Evolutionary conservation across 30 jellyfish, hydroid and myxozoan species (phyloP).

Genomic region (Aurelia sp.): DNA sequence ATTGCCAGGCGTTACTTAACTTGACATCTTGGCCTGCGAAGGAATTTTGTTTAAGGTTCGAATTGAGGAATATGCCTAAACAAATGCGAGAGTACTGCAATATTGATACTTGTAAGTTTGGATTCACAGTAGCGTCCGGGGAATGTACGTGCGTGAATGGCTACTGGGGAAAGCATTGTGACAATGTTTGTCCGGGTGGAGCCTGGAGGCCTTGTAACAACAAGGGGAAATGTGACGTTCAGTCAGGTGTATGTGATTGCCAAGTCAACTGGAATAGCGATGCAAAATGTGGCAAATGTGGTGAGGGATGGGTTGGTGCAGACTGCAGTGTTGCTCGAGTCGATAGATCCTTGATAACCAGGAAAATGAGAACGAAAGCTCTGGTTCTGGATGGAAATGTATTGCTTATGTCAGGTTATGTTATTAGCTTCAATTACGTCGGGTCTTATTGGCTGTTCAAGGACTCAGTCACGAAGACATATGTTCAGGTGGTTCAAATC

Average conservation of each 20-base stretch:
- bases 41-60: conserved; percentile 10
- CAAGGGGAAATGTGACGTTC: conserved; percentile 33
- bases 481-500: conserved; percentile 16
- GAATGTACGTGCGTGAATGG: conserved; percentile 42
- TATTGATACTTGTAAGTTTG: conserved; percentile 11
- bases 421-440: conserved; percentile 16
- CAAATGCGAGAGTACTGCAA: conserved; percentile 38
- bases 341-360: not conserved
- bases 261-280: conserved; percentile 58
- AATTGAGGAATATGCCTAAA: conserved; percentile 3
- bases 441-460: conserved; percentile 38
- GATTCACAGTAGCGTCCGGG: not conserved
- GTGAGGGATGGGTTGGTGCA: conserved; percentile 58
- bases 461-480: not conserved
- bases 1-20: conserved; percentile 29
- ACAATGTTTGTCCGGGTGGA: conserved; percentile 74
- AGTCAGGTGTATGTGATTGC: conserved; percentile 43
- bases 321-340: conserved; percentile 46
- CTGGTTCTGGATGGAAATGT: conserved; percentile 26
- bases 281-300: conserved; percentile 44
- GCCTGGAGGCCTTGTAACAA: conserved; percentile 53
- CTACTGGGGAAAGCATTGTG: conserved; percentile 58
- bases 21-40: conserved; percentile 61
- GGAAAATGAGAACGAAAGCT: not conserved
- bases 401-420: conserved; percentile 10